Evolutionary conservation across 2,113 vertebrate species (phyloP), one percentile per base, ranked within the genome.

Genomic region (Pituophis catenifer): DNA sequence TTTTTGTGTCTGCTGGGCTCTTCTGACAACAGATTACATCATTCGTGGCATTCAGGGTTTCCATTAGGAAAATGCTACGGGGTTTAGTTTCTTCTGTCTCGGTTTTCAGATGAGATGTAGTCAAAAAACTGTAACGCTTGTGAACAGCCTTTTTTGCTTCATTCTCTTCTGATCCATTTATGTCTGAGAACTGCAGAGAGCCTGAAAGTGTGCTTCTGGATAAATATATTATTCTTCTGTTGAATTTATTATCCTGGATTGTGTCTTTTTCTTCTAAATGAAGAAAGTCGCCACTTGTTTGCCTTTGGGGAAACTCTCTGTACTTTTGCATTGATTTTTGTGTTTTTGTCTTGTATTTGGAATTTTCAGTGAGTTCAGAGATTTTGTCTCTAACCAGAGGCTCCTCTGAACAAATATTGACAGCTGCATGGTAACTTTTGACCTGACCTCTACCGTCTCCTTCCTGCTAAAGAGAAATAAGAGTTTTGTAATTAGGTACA

Each of bases 381-480:
- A 26, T 44, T 86, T 89, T 38, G 88, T 50, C 44, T 10, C 7
- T 88, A 10, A 85, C 58, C 57, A 38, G 55, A 48, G n/a, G 75
- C 9, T 58, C 44, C 87, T 89, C 44, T 54, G 86, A 53, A 44
- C 24, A 54, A 13, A 50, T 29, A 89, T 17, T 33, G 38, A 57
- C 70, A 29, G 33, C 9, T 38, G 33, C 8, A 87, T 75, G 15
- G 75, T 52, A 29, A 15, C 50, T 33, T 53, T 53, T 88, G 62
- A 54, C 65, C 88, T 93, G 44, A 91, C 59, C 87, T 90, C 13
- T 50, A 58, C 38, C 15, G 19, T 93, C 92, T 86, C 91, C 87
- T 89, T 92, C 93, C 33, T 44, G 48, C 94, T 95, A 29, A 89
- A 93, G 19, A 92, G 19, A 52, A 59, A n/a, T 29, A 85, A 58